Base-by-base conservation (phyloP, 1,140 invertebrate species). In the Hycleus cichorii region DNA sequence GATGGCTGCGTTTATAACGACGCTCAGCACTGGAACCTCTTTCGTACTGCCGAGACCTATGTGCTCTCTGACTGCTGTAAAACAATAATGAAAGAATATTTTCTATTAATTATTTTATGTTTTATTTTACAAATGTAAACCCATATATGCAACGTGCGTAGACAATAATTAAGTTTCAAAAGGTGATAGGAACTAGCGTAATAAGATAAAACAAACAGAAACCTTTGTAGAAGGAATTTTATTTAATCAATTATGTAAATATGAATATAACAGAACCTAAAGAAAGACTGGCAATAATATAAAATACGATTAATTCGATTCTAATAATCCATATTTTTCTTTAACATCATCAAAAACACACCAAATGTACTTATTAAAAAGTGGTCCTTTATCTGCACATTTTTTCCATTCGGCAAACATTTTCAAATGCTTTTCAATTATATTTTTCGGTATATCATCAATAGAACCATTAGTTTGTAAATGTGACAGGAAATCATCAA, bases 341-440 rank as follows among this genome's bases (percentile, higher is more conserved):
- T 80, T 69, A 4, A 81, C 62, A 3, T 83, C 80, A 8, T 81
- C 74, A 3, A 78, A 62, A 3, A 91, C 85, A 57, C 81, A 80
- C 88, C 88, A 90, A 62, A 84, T 87, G 3, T 70, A 73, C 58
- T 83, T 83, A 3, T 77, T 74, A 59, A 77, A 72, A 71, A 82
- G 75, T 2, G 74, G 67, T 38, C 79, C 80, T 62, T 81, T 75
- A 18, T 83, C 80, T 0, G 77, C 75, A 54, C 81, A 81, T 43
- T 77, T 68, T 52, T 76, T 80, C 76, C 83, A 83, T 9, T 69
- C 71, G 1, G 83, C 85, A n/a, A 83, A 69, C 62, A 83, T 77
- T 25, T 77, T 75, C 12, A 89, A 79, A 62, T 83, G 82, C n/a
- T 73, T 70, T 2, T 67, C 64, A 2, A 84, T 63, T 49, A 77